phyloP scores from a whole-genome alignment of 2,797 vertebrate genomes.

The Salmo trutta region DNA sequence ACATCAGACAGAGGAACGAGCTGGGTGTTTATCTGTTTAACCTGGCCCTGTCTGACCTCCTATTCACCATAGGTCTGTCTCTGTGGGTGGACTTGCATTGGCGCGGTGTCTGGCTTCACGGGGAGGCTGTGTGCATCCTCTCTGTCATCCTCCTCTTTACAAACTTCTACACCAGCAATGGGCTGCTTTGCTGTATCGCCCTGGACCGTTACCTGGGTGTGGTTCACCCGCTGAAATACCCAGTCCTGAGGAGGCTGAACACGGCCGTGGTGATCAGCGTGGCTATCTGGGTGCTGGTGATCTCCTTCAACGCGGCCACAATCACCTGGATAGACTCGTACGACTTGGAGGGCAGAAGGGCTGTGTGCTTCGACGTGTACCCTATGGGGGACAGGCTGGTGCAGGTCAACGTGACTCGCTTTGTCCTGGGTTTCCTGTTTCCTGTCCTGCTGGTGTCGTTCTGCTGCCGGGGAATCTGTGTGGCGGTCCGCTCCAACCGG shows the following conservation, averaged over 20 bases:
- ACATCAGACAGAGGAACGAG: slow-evolving; percentile 83
- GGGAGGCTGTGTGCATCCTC: slow-evolving; percentile 65
- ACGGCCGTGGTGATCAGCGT: slow-evolving; percentile 70
- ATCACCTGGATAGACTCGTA: slow-evolving; percentile 66
- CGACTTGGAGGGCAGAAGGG: slow-evolving; percentile 19
- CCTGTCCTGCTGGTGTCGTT: slow-evolving; percentile 77
- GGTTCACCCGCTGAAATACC: slow-evolving; percentile 82
- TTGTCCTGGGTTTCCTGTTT: slow-evolving; percentile 75
- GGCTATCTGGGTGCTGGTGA: slow-evolving; percentile 76
- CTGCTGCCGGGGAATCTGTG: slow-evolving; percentile 78
- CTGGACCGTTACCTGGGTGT: slow-evolving; percentile 85
- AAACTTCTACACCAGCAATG: slow-evolving; percentile 86
- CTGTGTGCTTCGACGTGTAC: slow-evolving; percentile 79
- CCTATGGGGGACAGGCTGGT: slow-evolving; percentile 68
- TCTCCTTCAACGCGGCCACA: slow-evolving; percentile 73
- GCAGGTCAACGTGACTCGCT: slow-evolving; percentile 66
- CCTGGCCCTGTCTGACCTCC: slow-evolving; percentile 84
- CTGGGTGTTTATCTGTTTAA: slow-evolving; percentile 87
- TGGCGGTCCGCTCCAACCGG: slow-evolving; percentile 77
- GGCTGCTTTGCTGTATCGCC: slow-evolving; percentile 86
- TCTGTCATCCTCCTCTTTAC: slow-evolving; percentile 78
- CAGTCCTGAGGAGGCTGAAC: slow-evolving; percentile 71
- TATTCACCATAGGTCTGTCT: slow-evolving; percentile 77
- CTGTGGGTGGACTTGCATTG: slow-evolving; percentile 83
- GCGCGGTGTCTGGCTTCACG: slow-evolving; percentile 76